These are phyloP conservation scores for Neotoma lepida DNA, from an alignment of 2,113 vertebrate genomes.

Conservation along the genomic window DNA sequence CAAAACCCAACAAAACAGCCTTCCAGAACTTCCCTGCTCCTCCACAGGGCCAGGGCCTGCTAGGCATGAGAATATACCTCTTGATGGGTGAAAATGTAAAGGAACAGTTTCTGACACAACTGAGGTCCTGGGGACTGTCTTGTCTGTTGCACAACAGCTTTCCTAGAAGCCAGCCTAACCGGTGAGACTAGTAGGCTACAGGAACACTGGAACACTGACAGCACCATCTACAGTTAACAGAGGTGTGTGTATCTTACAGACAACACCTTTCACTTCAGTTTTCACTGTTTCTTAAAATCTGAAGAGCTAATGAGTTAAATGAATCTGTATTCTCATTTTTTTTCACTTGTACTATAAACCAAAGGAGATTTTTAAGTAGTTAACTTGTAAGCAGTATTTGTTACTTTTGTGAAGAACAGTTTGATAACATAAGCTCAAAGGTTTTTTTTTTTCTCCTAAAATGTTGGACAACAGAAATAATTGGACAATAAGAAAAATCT, in stretches of 20 bases:
- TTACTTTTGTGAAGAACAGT: slow-evolving; percentile 26
- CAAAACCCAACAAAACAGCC: background rate
- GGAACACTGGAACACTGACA: background rate
- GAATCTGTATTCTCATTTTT: background rate
- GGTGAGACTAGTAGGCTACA: background rate
- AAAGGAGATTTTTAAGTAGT: slow-evolving; percentile 30
- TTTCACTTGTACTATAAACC: background rate
- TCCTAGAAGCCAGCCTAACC: background rate
- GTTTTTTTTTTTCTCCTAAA: background rate
- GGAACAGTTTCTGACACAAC: background rate
- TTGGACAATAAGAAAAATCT: slow-evolving; percentile 57
- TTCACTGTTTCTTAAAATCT: slow-evolving; percentile 46
- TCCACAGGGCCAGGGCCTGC: background rate
- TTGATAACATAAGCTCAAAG: slow-evolving; percentile 23
- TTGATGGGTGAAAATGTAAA: slow-evolving; percentile 9
- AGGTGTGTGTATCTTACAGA: background rate
- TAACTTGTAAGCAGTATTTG: slow-evolving; percentile 30
- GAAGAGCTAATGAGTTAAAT: slow-evolving; percentile 37
- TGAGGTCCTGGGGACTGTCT: background rate
- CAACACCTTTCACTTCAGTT: background rate
- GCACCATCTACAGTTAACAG: background rate
- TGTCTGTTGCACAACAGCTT: background rate
- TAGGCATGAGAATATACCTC: slow-evolving; percentile 22
- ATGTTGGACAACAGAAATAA: slow-evolving; percentile 41
- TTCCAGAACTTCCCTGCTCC: background rate